Conservation (phyloP, 1,140 invertebrate species). For the Megalonaias nervosa region DNA sequence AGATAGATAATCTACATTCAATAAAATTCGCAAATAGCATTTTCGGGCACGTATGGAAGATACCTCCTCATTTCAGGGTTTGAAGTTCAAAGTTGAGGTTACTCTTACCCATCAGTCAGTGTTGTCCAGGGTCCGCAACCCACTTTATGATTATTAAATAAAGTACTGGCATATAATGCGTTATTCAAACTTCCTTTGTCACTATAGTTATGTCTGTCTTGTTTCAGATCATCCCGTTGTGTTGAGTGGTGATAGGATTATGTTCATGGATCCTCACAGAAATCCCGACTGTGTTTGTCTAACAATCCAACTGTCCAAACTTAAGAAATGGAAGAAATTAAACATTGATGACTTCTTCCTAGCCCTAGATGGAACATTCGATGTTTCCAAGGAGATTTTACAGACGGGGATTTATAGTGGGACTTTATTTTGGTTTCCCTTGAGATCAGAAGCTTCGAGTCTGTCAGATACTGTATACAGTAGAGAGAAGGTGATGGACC, state of each 20-base stretch:
- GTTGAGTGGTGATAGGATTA: constrained; percentile 15
- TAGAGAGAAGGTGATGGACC: constrained; percentile 32
- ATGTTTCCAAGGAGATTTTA: constrained; percentile 8
- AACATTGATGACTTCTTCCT: not conserved
- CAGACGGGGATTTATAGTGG: not conserved
- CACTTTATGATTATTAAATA: too few relatives aligned
- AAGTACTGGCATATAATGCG: too few relatives aligned
- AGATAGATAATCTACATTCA: too few relatives aligned
- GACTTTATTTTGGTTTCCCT: not conserved
- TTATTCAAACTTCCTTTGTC: too few relatives aligned
- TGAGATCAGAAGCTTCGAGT: not conserved
- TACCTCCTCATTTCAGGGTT: too few relatives aligned
- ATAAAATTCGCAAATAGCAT: too few relatives aligned
- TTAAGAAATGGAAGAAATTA: constrained; percentile 2
- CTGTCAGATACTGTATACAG: constrained; percentile 34
- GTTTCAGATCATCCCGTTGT: constrained; percentile 26
- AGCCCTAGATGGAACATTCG: constrained; percentile 24
- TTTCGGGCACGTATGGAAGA: too few relatives aligned
- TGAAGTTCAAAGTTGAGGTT: too few relatives aligned
- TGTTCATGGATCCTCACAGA: constrained; percentile 28
- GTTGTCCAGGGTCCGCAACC: too few relatives aligned
- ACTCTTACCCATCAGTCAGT: too few relatives aligned
- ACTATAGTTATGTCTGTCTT: not conserved
- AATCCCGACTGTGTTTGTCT: constrained; percentile 3
- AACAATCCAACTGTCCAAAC: not conserved